phyloP scores from a whole-genome alignment of 1,140 invertebrate genomes.

The Leucophenga varia region DNA sequence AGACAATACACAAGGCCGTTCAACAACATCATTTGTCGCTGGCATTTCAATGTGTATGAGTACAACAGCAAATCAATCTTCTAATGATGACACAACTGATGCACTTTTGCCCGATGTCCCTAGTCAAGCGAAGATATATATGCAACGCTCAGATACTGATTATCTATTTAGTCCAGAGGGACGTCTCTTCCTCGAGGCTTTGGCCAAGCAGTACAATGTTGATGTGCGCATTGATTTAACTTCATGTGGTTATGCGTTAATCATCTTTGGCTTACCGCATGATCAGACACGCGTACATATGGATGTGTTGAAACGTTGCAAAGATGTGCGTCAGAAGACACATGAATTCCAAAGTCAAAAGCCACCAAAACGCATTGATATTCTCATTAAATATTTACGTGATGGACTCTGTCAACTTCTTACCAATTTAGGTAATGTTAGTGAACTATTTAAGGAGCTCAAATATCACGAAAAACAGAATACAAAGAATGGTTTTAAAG shows the following conservation, averaged over 20 bases:
- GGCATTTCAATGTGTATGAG: slow-evolving; percentile 45
- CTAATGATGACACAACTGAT: too few relatives aligned
- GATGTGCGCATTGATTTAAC: slow-evolving; percentile 50
- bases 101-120: slow-evolving; percentile 26
- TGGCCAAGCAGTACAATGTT: slow-evolving; percentile 55
- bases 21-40: background rate
- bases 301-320: slow-evolving; percentile 43
- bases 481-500: slow-evolving; percentile 56
- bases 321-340: slow-evolving; percentile 32
- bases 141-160: slow-evolving; percentile 56
- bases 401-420: slow-evolving; percentile 36
- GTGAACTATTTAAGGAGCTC: slow-evolving; percentile 55
- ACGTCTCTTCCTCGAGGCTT: slow-evolving; percentile 47
- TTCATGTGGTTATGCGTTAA: slow-evolving; percentile 55
- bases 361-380: slow-evolving; percentile 36
- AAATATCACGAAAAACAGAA: slow-evolving; percentile 57
- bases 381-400: slow-evolving; percentile 35
- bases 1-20: too few relatives aligned
- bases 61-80: too few relatives aligned
- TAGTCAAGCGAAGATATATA: slow-evolving; percentile 56
- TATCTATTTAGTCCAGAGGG: slow-evolving; percentile 58
- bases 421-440: slow-evolving; percentile 51
- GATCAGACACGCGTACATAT: slow-evolving; percentile 59
- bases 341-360: slow-evolving; percentile 37
- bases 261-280: slow-evolving; percentile 57